Conservation (phyloP, 2,797 vertebrate genomes). For the Ceyx erithaca region DNA sequence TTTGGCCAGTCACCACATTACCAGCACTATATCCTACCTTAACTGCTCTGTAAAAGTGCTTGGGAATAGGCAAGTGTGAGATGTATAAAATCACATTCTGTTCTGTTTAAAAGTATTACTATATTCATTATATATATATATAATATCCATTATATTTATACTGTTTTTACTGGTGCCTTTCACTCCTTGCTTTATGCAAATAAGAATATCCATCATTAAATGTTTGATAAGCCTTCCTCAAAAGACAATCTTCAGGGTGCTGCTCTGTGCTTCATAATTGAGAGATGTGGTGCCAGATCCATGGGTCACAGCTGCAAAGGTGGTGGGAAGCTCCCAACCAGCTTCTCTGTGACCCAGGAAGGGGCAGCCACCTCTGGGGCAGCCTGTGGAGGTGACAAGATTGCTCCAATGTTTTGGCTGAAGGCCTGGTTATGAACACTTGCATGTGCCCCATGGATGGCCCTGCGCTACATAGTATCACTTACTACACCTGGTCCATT, state of each 20-base stretch:
- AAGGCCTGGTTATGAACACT: fast-evolving
- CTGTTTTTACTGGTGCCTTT: too few species aligned
- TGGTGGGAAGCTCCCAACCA: fast-evolving
- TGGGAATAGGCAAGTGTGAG: background rate
- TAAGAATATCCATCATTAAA: background rate
- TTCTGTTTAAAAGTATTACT: background rate
- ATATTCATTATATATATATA: too few species aligned
- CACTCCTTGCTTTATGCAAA: background rate
- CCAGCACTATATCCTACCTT: background rate
- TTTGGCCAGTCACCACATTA: background rate
- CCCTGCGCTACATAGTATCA: fast-evolving
- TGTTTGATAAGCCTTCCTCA: background rate
- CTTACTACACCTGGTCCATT: background rate
- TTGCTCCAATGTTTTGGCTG: background rate
- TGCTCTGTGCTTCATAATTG: background rate
- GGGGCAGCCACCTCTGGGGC: background rate
- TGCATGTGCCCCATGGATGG: fast-evolving
- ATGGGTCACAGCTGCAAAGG: fast-evolving
- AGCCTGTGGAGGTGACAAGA: background rate
- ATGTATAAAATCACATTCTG: background rate
- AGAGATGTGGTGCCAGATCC: fast-evolving
- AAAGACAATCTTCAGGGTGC: background rate
- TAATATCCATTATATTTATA: too few species aligned
- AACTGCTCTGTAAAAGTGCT: background rate
- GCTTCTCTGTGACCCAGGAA: background rate